These are phyloP conservation scores for Apamea anceps DNA, from an alignment of 2,888 invertebrate species.

Conservation along the genomic window DNA sequence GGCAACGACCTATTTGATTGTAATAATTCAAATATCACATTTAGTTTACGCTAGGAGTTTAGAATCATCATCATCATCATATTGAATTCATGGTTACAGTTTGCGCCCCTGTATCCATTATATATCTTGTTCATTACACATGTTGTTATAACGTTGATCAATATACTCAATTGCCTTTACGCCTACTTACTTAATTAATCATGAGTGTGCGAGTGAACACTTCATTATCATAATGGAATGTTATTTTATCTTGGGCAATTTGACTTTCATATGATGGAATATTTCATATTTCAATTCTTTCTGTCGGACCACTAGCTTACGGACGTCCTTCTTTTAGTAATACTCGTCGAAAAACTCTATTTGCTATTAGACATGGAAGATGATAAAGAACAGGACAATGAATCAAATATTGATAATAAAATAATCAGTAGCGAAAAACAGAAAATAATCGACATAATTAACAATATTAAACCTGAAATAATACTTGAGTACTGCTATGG, in stretches of 20 bases:
- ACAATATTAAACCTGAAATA: constrained; percentile 42
- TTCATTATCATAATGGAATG: constrained; percentile 44
- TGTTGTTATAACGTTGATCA: constrained; percentile 9
- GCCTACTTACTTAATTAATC: constrained; percentile 39
- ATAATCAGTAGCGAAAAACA: constrained; percentile 18
- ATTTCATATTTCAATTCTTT: constrained; percentile 12
- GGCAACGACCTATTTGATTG: constrained; percentile 82
- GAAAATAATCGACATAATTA: constrained; percentile 35
- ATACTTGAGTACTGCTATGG: constrained; percentile 46
- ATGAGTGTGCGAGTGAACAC: constrained; percentile 19
- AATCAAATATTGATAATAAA: constrained; percentile 18
- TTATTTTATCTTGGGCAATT: constrained; percentile 32
- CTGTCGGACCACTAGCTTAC: background rate
- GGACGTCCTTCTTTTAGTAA: constrained; percentile 26
- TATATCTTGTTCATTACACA: background rate
- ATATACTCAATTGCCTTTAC: constrained; percentile 33
- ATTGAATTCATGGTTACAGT: no score
- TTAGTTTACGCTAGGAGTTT: constrained; percentile 26
- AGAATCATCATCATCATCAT: no score
- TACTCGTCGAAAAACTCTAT: background rate
- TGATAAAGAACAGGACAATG: constrained; percentile 30
- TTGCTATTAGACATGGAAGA: constrained; percentile 36
- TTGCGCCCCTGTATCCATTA: background rate
- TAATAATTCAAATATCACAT: constrained; percentile 80
- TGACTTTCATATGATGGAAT: background rate